A percentile compares a stretch with the other conserved stretches of the same genome.
Conservation (phyloP, 2,888 invertebrate genomes). For the Aromia moschata region DNA sequence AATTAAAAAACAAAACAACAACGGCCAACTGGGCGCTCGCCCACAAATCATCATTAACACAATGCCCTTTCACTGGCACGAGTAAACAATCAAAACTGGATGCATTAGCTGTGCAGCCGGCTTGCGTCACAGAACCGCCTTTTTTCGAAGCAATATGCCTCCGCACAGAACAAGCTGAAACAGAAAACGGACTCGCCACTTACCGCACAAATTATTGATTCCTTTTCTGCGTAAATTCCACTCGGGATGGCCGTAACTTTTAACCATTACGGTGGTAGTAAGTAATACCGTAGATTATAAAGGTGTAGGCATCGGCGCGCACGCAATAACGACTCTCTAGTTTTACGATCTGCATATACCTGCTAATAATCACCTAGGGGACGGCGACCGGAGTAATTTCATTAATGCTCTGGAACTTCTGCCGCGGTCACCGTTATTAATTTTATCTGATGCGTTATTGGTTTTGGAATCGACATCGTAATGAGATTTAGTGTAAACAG, state of each 20-base stretch:
- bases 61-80: too few species aligned
- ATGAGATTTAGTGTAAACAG: too few species aligned
- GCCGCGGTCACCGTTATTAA: background rate
- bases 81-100: too few species aligned
- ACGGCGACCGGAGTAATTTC: background rate
- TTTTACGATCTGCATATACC: background rate
- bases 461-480: too few species aligned
- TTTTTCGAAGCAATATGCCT: background rate
- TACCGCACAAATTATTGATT: slow-evolving; percentile 1
- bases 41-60: too few species aligned
- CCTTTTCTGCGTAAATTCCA: background rate
- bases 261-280: background rate
- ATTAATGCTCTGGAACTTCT: slow-evolving; percentile 2
- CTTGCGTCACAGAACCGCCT: too few species aligned
- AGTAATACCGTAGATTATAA: background rate
- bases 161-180: background rate
- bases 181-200: background rate
- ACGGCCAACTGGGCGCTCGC: too few species aligned
- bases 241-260: slow-evolving; percentile 1
- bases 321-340: background rate
- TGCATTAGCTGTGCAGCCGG: too few species aligned
- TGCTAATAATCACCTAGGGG: background rate
- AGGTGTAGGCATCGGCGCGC: background rate
- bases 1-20: too few species aligned
- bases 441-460: background rate